A percentile compares a stretch with the other conserved stretches of the same genome.
Conservation (phyloP, 2,113 vertebrate genomes). For the Nibea coibor region DNA sequence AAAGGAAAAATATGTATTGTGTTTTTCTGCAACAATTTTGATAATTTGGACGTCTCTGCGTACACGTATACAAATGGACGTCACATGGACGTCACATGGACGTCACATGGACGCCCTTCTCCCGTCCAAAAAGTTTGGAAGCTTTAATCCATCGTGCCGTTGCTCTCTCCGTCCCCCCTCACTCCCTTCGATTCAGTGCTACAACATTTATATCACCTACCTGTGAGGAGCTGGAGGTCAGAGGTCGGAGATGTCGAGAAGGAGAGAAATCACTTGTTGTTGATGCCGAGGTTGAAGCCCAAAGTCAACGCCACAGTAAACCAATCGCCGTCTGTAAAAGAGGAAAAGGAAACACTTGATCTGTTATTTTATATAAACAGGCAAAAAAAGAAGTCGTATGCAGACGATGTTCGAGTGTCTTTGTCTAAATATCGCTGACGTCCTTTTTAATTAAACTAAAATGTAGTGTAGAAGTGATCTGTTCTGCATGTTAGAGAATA, state of each 20-base stretch:
- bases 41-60: background rate
- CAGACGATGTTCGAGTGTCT: too few relatives aligned
- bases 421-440: too few relatives aligned
- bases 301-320: background rate
- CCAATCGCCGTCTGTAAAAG: conserved; percentile 3
- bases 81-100: too few relatives aligned
- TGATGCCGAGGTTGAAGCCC: conserved; percentile 31
- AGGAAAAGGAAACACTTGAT: background rate
- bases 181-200: background rate
- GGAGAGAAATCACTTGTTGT: conserved; percentile 24
- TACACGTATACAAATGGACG: too few relatives aligned
- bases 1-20: background rate
- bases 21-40: background rate
- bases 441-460: background rate
- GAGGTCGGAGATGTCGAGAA: background rate
- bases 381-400: too few relatives aligned
- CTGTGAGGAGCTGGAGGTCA: conserved; percentile 43
- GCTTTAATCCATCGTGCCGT: background rate
- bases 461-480: background rate
- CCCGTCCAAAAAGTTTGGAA: background rate
- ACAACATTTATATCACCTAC: conserved; percentile 45
- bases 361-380: background rate
- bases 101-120: background rate
- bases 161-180: too few relatives aligned
- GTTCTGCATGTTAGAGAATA: background rate